Percentiles rank a stretch among this genome's conserved stretches.
These are phyloP conservation scores for Grus americana DNA, from an alignment of 2,113 vertebrate genomes.

Conservation along the genomic window DNA sequence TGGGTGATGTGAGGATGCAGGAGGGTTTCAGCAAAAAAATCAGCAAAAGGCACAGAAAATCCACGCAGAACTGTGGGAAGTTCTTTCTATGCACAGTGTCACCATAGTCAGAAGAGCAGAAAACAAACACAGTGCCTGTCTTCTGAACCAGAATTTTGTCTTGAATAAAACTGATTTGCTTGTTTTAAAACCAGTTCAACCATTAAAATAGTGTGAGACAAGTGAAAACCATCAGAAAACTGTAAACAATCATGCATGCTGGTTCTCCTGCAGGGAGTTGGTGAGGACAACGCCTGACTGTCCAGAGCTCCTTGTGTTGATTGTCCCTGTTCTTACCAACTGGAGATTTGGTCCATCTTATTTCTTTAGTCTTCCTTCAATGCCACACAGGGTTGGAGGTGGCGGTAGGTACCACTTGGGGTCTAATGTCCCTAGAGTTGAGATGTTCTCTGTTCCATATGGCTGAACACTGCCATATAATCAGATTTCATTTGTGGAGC, in stretches of 20 bases:
- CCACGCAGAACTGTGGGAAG: fast-evolving
- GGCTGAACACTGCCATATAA: not conserved
- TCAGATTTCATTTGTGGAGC: not conserved
- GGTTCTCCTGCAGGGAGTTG: not conserved
- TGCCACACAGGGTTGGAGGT: not conserved
- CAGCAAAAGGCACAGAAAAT: not conserved
- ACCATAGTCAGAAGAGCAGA: not conserved
- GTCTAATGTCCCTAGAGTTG: not conserved
- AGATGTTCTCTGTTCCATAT: not conserved
- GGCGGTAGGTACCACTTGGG: not conserved
- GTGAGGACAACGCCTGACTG: not conserved
- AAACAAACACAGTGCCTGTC: not conserved
- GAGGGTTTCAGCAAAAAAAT: not conserved
- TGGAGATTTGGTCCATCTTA: not conserved
- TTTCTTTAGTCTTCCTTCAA: not conserved
- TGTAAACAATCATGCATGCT: fast-evolving
- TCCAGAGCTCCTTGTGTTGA: not conserved
- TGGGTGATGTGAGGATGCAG: not conserved
- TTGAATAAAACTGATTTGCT: not conserved
- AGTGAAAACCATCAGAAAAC: not conserved
- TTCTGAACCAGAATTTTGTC: not conserved
- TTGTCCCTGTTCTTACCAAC: not conserved
- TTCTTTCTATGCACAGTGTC: not conserved
- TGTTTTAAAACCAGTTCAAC: not conserved
- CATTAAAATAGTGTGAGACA: not conserved